These are phyloP conservation scores for Perodicticus potto DNA, from an alignment of 2,797 vertebrate species.

Conservation along the genomic window DNA sequence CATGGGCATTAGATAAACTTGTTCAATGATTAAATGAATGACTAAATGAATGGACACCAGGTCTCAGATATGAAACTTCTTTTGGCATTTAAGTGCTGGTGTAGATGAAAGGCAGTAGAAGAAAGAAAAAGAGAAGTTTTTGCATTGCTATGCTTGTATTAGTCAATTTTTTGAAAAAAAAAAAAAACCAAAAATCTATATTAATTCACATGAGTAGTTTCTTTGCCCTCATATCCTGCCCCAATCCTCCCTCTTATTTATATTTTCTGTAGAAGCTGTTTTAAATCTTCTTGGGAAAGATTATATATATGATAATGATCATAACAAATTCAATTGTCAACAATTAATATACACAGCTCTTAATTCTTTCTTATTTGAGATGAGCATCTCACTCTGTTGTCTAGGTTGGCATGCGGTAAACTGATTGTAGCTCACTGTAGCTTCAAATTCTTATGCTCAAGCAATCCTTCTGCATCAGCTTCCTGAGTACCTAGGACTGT, in stretches of 20 bases:
- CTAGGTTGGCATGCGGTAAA: neutral
- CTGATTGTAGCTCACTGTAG: neutral
- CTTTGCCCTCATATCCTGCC: neutral
- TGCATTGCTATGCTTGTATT: neutral
- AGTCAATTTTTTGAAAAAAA: neutral
- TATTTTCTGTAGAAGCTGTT: neutral
- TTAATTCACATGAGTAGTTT: neutral
- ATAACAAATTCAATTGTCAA: constrained; percentile 1
- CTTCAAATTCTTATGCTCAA: neutral
- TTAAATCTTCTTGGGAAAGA: neutral
- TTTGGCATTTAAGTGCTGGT: neutral
- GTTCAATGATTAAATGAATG: neutral
- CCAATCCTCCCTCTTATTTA: neutral
- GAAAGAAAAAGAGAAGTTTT: neutral
- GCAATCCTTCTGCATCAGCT: neutral
- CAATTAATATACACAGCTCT: neutral
- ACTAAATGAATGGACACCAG: neutral
- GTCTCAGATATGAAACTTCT: constrained; percentile 4
- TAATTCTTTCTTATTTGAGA: neutral
- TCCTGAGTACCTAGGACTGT: neutral
- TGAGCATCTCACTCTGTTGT: neutral
- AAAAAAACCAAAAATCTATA: neutral
- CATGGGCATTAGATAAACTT: neutral
- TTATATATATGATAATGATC: neutral
- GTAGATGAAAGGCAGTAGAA: neutral